Conservation (phyloP, 64 coral and sea anemone genomes). For the Acropora tenuis region DNA sequence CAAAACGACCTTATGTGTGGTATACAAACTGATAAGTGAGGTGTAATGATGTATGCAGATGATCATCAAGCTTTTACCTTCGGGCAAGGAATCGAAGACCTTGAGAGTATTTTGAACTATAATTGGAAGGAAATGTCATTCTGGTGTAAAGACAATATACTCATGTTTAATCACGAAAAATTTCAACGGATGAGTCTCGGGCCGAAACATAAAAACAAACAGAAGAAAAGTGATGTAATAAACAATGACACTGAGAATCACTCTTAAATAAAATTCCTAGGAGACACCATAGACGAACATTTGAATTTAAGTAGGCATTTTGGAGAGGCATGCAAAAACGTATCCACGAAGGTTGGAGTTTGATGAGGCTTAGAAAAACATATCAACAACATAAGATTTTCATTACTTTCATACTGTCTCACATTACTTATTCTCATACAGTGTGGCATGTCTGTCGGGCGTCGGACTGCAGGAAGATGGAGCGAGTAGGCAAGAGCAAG, state of each 20-base stretch:
- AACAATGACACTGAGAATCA: background rate
- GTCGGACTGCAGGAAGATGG: background rate
- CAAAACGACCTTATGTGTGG: no score
- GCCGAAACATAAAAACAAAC: background rate
- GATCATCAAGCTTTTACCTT: no score
- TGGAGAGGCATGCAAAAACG: conserved; percentile 3
- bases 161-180: conserved; percentile 23
- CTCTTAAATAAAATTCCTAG: background rate
- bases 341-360: background rate
- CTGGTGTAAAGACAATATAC: background rate
- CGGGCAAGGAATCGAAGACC: no score
- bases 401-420: background rate
- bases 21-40: no score
- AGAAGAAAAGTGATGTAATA: background rate
- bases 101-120: no score
- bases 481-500: background rate
- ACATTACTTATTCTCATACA: background rate
- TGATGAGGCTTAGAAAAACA: background rate
- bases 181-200: background rate
- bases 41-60: no score
- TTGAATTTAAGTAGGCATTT: conserved; percentile 11
- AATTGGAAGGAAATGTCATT: no score
- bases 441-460: background rate
- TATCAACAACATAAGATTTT: background rate
- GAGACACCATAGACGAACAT: background rate